Base-by-base conservation (phyloP, 2,113 vertebrate genomes). In the Salvelinus namaycush region DNA sequence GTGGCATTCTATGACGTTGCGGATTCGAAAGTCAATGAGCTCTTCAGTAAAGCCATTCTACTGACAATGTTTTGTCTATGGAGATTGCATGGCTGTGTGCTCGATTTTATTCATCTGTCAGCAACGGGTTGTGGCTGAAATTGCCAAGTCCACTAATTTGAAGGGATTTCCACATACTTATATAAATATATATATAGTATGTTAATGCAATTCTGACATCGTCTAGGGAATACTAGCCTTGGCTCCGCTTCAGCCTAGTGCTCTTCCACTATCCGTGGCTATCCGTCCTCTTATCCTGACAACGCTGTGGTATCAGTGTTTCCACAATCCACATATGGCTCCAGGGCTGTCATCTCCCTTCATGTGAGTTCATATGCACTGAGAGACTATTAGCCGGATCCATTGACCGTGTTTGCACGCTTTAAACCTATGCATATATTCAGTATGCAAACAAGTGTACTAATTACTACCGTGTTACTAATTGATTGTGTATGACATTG, bases 401-500 rank as follows among this genome's bases (percentile, higher is more conserved):
- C 91, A 90, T 89, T 78, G 87, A 91, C 89, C 86, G 27, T 72
- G 81, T 85, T 86, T 70, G 71, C 79, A 79, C 74, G 54, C 85
- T 87, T 87, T 71, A 81, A 82, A 87, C 82, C 84, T 87, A 90
- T 90, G 90, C 90, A 76, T 39, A 39, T 14, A 72, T 88, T 91
- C 89, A 90, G 93, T 93, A 90, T 92, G 89, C 82, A 90, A 90
- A 90, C 90, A 87, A 86, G 82, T 79, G 29, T 74, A 80, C 81
- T 88, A 92, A 90, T 88, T 91, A 81, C 76, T 83, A 84, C 81
- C 75, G 65, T 68, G 87, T 88, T 85, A 76, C 90, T 90, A 89
- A 93, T 88, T 90, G 87, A 91, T 89, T 90, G 79, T 86, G 85
- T 87, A 85, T 85, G 86, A 84, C 84, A 88, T 80, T 77, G 76